Base-by-base conservation (phyloP, 2,797 vertebrate species). In the Mus spretus region DNA sequence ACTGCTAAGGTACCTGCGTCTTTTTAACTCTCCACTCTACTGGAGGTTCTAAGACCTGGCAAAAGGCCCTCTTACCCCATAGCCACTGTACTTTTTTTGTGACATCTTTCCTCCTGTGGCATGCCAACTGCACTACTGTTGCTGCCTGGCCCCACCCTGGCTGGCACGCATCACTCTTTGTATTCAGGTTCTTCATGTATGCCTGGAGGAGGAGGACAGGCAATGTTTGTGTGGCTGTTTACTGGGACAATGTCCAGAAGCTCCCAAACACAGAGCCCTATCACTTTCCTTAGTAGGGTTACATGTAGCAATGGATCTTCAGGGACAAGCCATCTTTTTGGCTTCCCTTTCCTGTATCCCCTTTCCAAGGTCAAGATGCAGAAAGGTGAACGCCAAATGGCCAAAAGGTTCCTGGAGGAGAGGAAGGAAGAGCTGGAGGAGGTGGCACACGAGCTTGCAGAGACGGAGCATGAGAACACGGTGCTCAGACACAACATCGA, bases 341-440 rank as follows among this genome's bases (percentile, higher is more conserved):
- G 90, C 20, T 89, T 75, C 59, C 75, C 72, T 79, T 94, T 50
- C 88, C 88, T 75, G 26, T 7, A 0, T 93, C 59, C 78, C 96
- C 44, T 90, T 90, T 55, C 70, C 0, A 96, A 99, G 98, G 98
- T 98, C 88, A 98, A 98, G 92, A 96, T 98, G 96, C 98, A 98
- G 93, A 98, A 98, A 77, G 98, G 98, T 8, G 98, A 99, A 61
- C 98, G 99, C 10, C 98, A 98, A 89, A 98, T 99, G 77, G 98
- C 99, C 37, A 99, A 99, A 89, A 98, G 98, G 17, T 98, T 99
- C 93, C 98, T 99, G 0, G 98, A 99, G 4, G 99, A 99, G 95
- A 99, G 99, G 98, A 99, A 99, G 94, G 99, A 99, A 67, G 99
- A 99, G 86, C 98, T 99, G 79, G 98, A 99, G 1, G 99, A 99